Base-by-base conservation (phyloP, 2,888 invertebrate species). In the Drosophila mulleri region DNA sequence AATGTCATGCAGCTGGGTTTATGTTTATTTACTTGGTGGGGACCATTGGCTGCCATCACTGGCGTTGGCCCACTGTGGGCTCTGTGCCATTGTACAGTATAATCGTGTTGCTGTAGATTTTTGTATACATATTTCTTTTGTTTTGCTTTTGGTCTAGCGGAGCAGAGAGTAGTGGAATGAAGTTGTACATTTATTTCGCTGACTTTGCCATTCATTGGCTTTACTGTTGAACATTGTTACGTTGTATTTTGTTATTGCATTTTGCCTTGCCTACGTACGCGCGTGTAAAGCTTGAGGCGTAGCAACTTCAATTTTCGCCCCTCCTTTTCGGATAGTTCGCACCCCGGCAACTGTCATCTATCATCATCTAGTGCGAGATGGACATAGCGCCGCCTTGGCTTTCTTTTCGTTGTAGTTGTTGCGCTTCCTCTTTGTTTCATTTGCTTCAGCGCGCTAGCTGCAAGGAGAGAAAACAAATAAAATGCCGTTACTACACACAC, bases 401-500 rank as follows among this genome's bases (percentile, higher is more conserved):
- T 76, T 75, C 59, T 62, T 80, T 63, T 67, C 6, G 56, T 16
- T 58, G 44, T 54, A 47, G 54, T 41, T 78, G 37, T 53, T 50
- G 56, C 39, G 57, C 53, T 64, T 80, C 63, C 61, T 75, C 57
- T 62, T 61, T 65, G 62, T 26, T 62, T 48, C 50, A 45, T 47
- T 63, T 63, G 66, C 39, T 20, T 59, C 20, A 53, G 45, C 59
- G 66, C 59, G 75, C 52, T 67, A 57, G 52, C 59, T 60, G 52
- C 59, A 67, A 79, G 64, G 69, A 68, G 61, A 74, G 59, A 68
- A 78, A 64, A 68, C 65, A 69, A 76, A 71, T 66, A 50, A 71
- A 77, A 64, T 76, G 50, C 77, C 81, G 77, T 78, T 78, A 80
- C 76, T 63, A 66, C 60, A 41, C 42, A 65, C 58, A 72, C 29